Percentiles rank a stretch among this genome's conserved stretches.
These are phyloP conservation scores for Diplodus puntazzo DNA, from an alignment of 2,797 vertebrate genomes.

Conservation along the genomic window DNA sequence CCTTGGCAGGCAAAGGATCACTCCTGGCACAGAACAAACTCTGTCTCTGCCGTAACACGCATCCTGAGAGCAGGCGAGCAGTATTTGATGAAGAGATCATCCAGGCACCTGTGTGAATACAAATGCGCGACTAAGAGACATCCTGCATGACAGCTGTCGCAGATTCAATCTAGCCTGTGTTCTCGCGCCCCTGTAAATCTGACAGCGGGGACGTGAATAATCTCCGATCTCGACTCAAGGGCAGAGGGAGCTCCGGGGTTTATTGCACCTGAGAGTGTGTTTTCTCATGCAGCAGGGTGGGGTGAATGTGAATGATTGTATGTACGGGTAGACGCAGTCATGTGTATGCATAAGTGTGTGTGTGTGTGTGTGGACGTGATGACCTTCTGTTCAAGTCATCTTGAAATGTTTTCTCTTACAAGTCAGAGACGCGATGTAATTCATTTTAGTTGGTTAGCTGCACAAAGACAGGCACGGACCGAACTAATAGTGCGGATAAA, in stretches of 20 bases:
- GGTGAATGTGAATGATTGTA: background rate
- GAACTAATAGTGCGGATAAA: too few relatives aligned
- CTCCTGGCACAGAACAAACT: slow-evolving; percentile 53
- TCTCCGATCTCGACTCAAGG: slow-evolving; percentile 72
- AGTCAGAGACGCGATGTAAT: too few relatives aligned
- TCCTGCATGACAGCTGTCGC: slow-evolving; percentile 52
- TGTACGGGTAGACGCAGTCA: background rate
- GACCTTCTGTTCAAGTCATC: background rate
- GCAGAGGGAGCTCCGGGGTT: slow-evolving; percentile 46
- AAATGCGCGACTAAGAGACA: slow-evolving; percentile 63
- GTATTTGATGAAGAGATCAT: slow-evolving; percentile 77
- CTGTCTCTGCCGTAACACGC: slow-evolving; percentile 28
- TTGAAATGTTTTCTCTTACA: background rate
- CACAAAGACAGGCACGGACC: too few relatives aligned
- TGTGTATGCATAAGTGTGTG: too few relatives aligned
- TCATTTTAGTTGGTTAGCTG: too few relatives aligned
- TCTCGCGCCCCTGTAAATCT: slow-evolving; percentile 61
- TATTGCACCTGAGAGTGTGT: slow-evolving; percentile 65
- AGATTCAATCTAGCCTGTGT: slow-evolving; percentile 64
- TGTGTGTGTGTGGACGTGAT: background rate
- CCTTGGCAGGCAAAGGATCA: slow-evolving; percentile 45
- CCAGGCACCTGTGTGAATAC: slow-evolving; percentile 70
- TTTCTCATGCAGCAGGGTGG: slow-evolving; percentile 52
- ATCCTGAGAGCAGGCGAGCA: slow-evolving; percentile 64
- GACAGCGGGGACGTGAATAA: slow-evolving; percentile 61